phyloP scores from a whole-genome alignment of 2,797 vertebrate species.

The Myotis planiceps region DNA sequence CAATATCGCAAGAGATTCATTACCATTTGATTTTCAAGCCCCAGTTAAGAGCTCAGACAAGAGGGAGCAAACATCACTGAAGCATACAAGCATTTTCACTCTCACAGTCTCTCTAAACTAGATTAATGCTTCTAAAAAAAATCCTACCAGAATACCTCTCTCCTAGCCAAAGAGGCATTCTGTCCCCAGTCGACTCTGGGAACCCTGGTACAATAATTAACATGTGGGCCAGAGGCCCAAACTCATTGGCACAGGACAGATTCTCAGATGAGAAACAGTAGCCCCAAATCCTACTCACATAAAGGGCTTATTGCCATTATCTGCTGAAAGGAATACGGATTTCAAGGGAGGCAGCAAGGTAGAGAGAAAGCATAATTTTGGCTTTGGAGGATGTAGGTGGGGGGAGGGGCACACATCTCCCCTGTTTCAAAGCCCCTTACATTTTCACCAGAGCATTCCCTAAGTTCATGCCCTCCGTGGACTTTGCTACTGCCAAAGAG shows the following conservation, averaged over 20 bases:
- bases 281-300: slow-evolving; percentile 22
- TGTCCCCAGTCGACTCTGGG: slow-evolving; percentile 72
- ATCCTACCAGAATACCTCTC: slow-evolving; percentile 34
- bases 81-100: neutral
- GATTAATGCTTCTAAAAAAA: slow-evolving; percentile 27
- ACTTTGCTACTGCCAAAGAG: slow-evolving; percentile 48
- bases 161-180: slow-evolving; percentile 59
- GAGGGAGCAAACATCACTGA: neutral
- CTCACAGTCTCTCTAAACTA: slow-evolving; percentile 4
- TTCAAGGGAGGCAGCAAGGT: slow-evolving; percentile 8
- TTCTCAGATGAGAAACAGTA: slow-evolving; percentile 73
- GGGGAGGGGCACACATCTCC: neutral
- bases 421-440: neutral
- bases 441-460: neutral
- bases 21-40: slow-evolving; percentile 11
- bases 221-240: slow-evolving; percentile 68
- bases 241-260: slow-evolving; percentile 70
- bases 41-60: slow-evolving; percentile 9
- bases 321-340: neutral
- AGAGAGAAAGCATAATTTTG: slow-evolving; percentile 18
- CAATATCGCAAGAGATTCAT: slow-evolving; percentile 1
- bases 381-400: neutral
- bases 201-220: slow-evolving; percentile 83
- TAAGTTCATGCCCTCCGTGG: neutral
- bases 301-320: slow-evolving; percentile 63